Evolutionary conservation across 2,797 vertebrate species (phyloP), one percentile per base, ranked within the genome.

Genomic region (Acropternis orthonyx): DNA sequence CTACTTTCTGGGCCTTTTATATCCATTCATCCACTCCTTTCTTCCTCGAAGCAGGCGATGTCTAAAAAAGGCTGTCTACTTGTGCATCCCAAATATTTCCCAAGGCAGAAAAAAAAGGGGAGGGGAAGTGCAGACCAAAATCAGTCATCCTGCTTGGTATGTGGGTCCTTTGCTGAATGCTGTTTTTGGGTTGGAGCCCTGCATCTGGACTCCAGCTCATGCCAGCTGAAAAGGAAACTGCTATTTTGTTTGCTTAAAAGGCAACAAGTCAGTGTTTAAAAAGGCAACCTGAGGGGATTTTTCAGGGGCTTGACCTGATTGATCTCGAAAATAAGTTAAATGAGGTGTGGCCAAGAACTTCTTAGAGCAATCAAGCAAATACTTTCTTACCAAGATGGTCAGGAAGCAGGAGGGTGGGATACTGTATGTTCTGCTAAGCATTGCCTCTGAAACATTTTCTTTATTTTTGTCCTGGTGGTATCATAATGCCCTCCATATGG

Each of bases 281-380:
- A 91, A 96, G 91, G 71, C 93, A 94, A 95, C 93, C 95, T 93
- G 91, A 95, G 89, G 92, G 92, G 80, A 96, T 93, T 95, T 95
- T 95, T 96, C 84, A 86, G 96, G 93, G 95, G 74, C 84, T 94
- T 94, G 95, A 96, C 82, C 92, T 79, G 92, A 88, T 96, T 96
- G 96, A 92, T 97, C 95, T 95, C 93, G 96, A 96, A 96, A 97
- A 91, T 93, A 96, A 96, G 93, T 95, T 95, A 96, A 97, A 97
- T 97, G 91, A 96, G 95, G 87, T 96, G 93, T 91, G 92, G 94
- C 92, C 91, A 95, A 93, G 89, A 84, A 83, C 65, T 96, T 96
- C 81, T 92, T 85, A 88, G 92, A 93, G 92, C 95, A 93, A 91
- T 85, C 75, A 85, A 84, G 85, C 80, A 87, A 97, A 93, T 93